Evolutionary conservation across 2,113 vertebrate genomes (phyloP), one percentile per base, ranked within the genome.

Genomic region (Chamaea fasciata): DNA sequence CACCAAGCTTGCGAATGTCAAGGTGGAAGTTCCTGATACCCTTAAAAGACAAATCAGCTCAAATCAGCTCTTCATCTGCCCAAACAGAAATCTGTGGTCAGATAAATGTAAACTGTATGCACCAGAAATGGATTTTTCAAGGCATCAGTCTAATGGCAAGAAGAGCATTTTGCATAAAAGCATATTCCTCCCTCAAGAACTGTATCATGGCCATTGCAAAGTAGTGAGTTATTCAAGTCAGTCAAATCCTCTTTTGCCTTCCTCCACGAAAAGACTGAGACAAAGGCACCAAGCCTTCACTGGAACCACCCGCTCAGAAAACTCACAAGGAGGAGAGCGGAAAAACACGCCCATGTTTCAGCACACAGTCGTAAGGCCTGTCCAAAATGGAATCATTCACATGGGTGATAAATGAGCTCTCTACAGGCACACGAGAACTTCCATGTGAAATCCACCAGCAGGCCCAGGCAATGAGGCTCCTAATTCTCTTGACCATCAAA

Each of bases 361-460:
- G 55, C 0, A 6, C 67, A 50, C 1, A 68, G 31, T 7, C 1
- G 0, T 14, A 52, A 67, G 21, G 33, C 27, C 39, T 55, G 20
- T 20, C 64, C 80, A 52, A 47, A 86, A 50, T 18, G 18, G 21
- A 86, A 63, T 57, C 26, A 35, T 11, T 70, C 50, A 44, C 17
- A 62, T 1, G 20, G 21, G 44, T 57, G 80, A 79, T 20, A 86
- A 91, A 59, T 15, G 59, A 88, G 22, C 64, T 80, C 55, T 59
- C 63, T 57, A 35, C 16, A 65, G 31, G 53, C 16, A 80, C 19
- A 20, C 1, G 30, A 93, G 39, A 75, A 62, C 44, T 42, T 79
- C 24, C 50, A 53, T 9, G 22, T 69, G 90, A 87, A 82, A 62
- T 57, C 60, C 50, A 83, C 42, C 59, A 69, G 22, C 13, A 94